Conservation (phyloP, 2,797 vertebrate species). For the Danio aesculapii region DNA sequence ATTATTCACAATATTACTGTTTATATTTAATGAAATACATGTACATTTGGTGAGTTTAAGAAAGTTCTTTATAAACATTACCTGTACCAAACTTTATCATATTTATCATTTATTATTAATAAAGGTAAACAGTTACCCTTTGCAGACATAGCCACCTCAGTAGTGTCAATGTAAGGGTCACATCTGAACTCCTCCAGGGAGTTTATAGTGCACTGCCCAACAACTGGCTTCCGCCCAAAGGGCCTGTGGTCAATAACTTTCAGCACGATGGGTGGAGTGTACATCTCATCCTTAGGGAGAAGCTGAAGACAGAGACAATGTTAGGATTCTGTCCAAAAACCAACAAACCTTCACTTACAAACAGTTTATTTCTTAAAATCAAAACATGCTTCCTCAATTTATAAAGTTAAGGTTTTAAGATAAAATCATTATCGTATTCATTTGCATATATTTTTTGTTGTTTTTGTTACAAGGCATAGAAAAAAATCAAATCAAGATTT, state of each 20-base stretch:
- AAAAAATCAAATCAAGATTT: too few species aligned
- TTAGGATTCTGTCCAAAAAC: background rate
- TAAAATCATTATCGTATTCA: too few species aligned
- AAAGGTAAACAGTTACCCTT: conserved; percentile 81
- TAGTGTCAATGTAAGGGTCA: conserved; percentile 82
- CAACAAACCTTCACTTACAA: background rate
- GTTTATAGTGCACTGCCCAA: conserved; percentile 94
- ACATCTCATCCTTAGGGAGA: conserved; percentile 94
- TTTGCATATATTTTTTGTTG: too few species aligned
- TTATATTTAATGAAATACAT: too few species aligned
- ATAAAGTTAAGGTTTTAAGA: too few species aligned
- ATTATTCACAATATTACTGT: too few species aligned
- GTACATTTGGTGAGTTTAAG: too few species aligned
- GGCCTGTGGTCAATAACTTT: conserved; percentile 97
- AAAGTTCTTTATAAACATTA: too few species aligned
- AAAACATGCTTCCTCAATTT: too few species aligned
- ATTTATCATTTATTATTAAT: background rate
- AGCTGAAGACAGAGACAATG: conserved; percentile 75
- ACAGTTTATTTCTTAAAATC: too few species aligned
- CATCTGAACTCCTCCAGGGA: conserved; percentile 89
- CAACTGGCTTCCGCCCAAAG: conserved; percentile 94
- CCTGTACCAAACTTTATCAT: background rate
- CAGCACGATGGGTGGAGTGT: conserved; percentile 93
- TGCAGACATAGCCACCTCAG: conserved; percentile 74
- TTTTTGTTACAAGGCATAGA: too few species aligned